These are phyloP conservation scores for Cheilinus undulatus DNA, from an alignment of 2,113 vertebrate species.

Conservation along the genomic window DNA sequence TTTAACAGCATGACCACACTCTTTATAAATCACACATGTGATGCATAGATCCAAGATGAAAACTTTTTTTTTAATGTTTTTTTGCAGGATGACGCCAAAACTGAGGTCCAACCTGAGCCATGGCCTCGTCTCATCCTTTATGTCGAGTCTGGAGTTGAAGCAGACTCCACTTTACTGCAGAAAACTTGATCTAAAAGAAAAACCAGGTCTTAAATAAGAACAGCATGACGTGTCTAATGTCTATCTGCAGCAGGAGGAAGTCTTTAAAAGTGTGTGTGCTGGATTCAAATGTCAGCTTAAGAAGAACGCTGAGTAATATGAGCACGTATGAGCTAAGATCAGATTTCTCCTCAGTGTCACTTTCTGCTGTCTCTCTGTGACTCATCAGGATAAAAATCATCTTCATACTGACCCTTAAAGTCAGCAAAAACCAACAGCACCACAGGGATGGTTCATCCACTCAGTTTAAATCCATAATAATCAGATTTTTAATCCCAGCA, in stretches of 20 bases:
- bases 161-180: background rate
- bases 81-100: too few relatives aligned
- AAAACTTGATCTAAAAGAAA: background rate
- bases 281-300: conserved; percentile 5
- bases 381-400: background rate
- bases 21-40: too few relatives aligned
- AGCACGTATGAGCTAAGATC: too few relatives aligned
- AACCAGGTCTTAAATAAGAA: conserved; percentile 5
- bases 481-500: conserved; percentile 21
- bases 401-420: background rate
- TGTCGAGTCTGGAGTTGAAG: too few relatives aligned
- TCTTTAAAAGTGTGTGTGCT: background rate
- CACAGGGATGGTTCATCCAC: background rate
- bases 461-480: background rate
- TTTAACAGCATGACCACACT: too few relatives aligned
- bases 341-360: too few relatives aligned
- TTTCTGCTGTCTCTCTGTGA: background rate
- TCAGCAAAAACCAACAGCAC: background rate
- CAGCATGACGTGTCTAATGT: background rate
- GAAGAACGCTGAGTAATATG: too few relatives aligned
- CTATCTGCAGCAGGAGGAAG: conserved; percentile 1
- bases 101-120: too few relatives aligned
- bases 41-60: too few relatives aligned
- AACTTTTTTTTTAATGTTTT: too few relatives aligned
- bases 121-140: too few relatives aligned